Evolutionary conservation across 2,797 vertebrate species (phyloP), one percentile per base, ranked within the genome.

Genomic region (Catostomus latipinnis): DNA sequence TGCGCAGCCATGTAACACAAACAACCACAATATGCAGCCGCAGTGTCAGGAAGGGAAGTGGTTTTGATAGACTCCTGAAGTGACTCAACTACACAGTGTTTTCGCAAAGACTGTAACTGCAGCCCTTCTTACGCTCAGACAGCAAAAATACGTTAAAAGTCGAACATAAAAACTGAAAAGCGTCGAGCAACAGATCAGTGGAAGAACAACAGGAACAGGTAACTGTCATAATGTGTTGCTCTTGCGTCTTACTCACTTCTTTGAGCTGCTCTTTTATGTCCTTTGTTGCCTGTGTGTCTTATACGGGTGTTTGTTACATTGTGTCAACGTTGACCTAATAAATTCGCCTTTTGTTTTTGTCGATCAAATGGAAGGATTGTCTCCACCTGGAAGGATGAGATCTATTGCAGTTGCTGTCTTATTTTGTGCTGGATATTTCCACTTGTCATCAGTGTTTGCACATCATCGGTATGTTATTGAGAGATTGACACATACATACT

Each of bases 401-500:
- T 74, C 72, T 1, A 6, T 72, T 13, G 48, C 57, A 46, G 8
- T 72, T 66, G 13, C 46, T 57, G 7, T 80, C 60, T 11, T 85
- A 45, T 61, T 87, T 53, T 86, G 80, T 66, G 70, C 87, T 48
- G 83, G 74, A 61, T 83, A 0, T 81, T 66, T 78, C 22, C 34
- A 72, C 7, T 11, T 76, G 14, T 49, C 65, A 6, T 8, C 70
- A 12, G 77, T 9, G 13, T 22, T 34, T 13, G 45, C 52, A 6
- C 16, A 67, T 80, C 53, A 52, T 43, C 52, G 53, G 77, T 73
- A 49, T 56, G 69, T 73, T 16, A 49, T 48, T 12, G 9, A 43
- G 10, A 52, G 5, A 18, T 50, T 14, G 22, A 61, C 6, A 49
- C 57, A 60, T 8, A 10, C 8, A 7, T 22, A 22, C 57, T 57